Base-by-base conservation (phyloP, 2,113 vertebrate species). In the Rallus limicola region DNA sequence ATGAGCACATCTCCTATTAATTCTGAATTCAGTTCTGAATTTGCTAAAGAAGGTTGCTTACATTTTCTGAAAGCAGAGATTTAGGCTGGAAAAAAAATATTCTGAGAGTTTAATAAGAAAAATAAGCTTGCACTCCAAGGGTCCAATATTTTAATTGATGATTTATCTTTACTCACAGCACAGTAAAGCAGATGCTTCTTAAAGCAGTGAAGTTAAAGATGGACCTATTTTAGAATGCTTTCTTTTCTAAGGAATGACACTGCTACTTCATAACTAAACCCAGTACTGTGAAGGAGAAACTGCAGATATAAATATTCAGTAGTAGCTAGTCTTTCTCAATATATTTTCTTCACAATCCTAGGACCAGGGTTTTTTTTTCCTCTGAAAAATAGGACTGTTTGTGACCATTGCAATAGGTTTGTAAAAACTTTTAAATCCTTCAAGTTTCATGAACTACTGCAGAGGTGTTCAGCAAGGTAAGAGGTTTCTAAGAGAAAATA, bases 21-120 rank as follows among this genome's bases (percentile, higher is more conserved):
- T 44, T 44, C 42, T 44, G 42, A 44, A 44, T 46, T 46, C 60
- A n/a, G 16, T 58, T 79, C 62, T 40, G 62, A 76, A 58, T 58
- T 58, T 69, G 13, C 25, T 68, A 18, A 4, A 20, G 70, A 14
- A 48, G 0, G 0, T 55, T 92, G 42, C 19, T 82, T 36, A 16
- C 3, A 1, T 68, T 84, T 91, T 91, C 42, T 67, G 25, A 60
- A 68, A 68, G 48, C 28, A 53, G 48, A 79, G 1, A 14, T 38
- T 34, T 52, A 78, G 15, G 31, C 36, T 71, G 4, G 4, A 19
- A 75, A 78, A 78, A 86, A 88, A 96, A 85, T 50, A 92, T 93
- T 88, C 83, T 94, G 76, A 96, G 69, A 28, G 25, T 85, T 59
- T 62, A 89, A 72, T 36, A 86, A 88, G 26, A 93, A 94, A 90